Evolutionary conservation across 2,113 vertebrate genomes (phyloP), one percentile per base, ranked within the genome.

Genomic region (Datnioides undecimradiatus): DNA sequence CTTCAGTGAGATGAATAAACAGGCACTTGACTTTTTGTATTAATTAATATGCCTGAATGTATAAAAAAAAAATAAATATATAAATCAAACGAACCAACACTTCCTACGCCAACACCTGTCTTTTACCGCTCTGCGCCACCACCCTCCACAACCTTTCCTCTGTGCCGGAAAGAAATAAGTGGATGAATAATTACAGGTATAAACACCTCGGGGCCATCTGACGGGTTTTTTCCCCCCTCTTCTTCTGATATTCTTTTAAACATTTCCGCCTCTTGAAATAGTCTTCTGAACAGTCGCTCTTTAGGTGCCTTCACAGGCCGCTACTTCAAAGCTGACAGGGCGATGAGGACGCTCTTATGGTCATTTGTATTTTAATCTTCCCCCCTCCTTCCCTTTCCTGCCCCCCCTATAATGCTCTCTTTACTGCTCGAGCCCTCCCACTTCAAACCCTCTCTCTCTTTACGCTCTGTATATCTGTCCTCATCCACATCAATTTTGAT

Each of bases 181-280:
- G 70, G 85, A 92, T 89, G 86, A 89, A 92, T 94, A 93, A 94
- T 93, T 92, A 92, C 88, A 92, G 90, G 84, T 92, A 87, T 83
- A 92, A 90, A 94, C 90, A 91, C 90, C 93, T 87, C 45, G 76
- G 78, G 92, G 92, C 85, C 41, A 87, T 88, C 87, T 78, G 59
- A 89, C 64, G 72, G 85, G 58, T 14, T 72, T 73, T 82, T 62
- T 48, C 49, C 31, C 68, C 31, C 68, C 33, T 59, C 36, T 59
- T 59, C 83, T 76, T 77, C 79, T 85, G 62, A 90, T 91, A 87
- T 88, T 84, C 88, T 87, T 87, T 79, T 79, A 90, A 92, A 90
- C 46, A 83, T 85, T 92, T 90, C 90, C 73, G 79, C 83, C 83
- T 85, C 88, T 79, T 88, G 80, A 92, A 91, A 90, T 82, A 68